phyloP scores from a whole-genome alignment of 2,113 vertebrate species.

The Hylia prasina region DNA sequence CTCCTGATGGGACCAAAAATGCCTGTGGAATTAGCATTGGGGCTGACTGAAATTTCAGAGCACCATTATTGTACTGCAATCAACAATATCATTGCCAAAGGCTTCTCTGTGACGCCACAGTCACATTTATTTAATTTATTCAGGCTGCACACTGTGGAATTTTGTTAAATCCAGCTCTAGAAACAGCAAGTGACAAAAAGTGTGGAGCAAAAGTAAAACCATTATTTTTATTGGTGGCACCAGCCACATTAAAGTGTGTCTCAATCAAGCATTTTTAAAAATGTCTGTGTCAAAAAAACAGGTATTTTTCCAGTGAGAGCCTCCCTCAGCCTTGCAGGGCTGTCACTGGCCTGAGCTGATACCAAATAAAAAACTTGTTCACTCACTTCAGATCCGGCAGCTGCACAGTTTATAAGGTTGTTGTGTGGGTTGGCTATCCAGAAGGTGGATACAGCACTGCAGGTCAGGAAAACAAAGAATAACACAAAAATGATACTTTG shows the following conservation, averaged over 20 bases:
- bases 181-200: slow-evolving; percentile 15
- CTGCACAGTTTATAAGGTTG: slow-evolving; percentile 92
- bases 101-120: neutral
- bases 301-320: neutral
- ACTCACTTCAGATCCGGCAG: slow-evolving; percentile 94
- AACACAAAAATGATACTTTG: neutral
- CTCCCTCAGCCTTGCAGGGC: neutral
- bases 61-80: neutral
- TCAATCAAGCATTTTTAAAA: neutral
- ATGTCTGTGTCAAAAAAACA: neutral
- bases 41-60: neutral
- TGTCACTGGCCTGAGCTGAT: neutral
- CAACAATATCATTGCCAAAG: neutral
- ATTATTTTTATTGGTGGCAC: neutral
- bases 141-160: neutral
- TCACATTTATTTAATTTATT: slow-evolving; percentile 34
- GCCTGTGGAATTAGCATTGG: neutral
- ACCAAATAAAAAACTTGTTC: neutral
- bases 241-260: neutral
- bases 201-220: neutral
- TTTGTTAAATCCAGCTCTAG: neutral
- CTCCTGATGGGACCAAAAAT: neutral
- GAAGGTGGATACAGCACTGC: slow-evolving; percentile 93
- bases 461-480: neutral
- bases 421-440: slow-evolving; percentile 99